Base-by-base conservation (phyloP, 1,140 invertebrate species). In the Conopomorpha cramerella region DNA sequence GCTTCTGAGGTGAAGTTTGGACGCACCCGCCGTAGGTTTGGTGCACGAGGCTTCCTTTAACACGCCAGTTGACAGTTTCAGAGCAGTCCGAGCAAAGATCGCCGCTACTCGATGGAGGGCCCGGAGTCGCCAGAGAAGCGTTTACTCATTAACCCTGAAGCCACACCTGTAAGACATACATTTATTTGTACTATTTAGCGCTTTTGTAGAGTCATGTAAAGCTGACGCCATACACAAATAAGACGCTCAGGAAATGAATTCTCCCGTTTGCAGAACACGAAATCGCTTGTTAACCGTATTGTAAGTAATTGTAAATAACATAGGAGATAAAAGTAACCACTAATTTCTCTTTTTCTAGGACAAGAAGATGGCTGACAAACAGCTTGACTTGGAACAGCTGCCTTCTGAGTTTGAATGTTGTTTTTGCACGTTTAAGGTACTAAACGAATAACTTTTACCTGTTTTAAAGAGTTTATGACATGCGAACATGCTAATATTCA, bases 371-470 rank as follows among this genome's bases (percentile, higher is more conserved):
- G 64, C 65, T 73, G 81, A 82, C 64, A 79, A 79, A 74, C 73
- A 79, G 65, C 65, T 79, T 70, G 73, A 79, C 60, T 74, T 79
- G 73, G 77, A 79, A 66, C 77, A 79, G 67, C 72, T 91, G 77
- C 90, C 90, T 82, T 92, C 88, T 83, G 91, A 93, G 83, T 91
- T 92, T 85, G 91, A 93, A 86, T 93, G 91, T 90, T 93, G 91
- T 86, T 93, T 92, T 90, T 93, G 91, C 86, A 91, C 89, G 71
- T 88, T 90, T 70, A 92, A 93, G 90, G 91, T 93, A 92, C 85
- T 83, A 79, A 73, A 41, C 28, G n/a, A 11, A 7, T 29, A 29
- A 29, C 28, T 7, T 29, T 29, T 29, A 13, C 10, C 19, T 11
- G 28, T 11, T n/a, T 10, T 11, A 29, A 29, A 29, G n/a, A n/a